These are phyloP conservation scores for Lochmaea capreae DNA, from an alignment of 2,888 invertebrate species.

Conservation along the genomic window DNA sequence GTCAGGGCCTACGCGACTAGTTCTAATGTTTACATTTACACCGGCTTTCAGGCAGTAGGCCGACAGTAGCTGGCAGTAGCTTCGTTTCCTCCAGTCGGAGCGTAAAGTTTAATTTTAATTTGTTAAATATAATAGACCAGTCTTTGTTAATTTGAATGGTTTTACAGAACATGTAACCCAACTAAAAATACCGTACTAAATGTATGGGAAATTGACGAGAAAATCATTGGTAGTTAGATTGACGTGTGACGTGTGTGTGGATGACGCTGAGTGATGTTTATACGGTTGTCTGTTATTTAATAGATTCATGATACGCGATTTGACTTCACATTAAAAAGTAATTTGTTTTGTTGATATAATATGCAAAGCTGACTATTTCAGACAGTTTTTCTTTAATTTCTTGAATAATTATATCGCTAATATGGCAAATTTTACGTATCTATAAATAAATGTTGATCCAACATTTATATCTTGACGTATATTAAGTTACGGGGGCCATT, in stretches of 20 bases:
- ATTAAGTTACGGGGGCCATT: too few relatives aligned
- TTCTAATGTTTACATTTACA: constrained; percentile 41
- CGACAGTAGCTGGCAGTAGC: constrained; percentile 22
- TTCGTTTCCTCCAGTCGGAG: background rate
- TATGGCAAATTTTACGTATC: too few relatives aligned
- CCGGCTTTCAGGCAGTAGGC: constrained; percentile 23
- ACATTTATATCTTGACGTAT: too few relatives aligned
- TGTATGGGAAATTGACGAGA: background rate
- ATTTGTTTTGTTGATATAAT: background rate
- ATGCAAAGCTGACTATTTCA: constrained; percentile 1
- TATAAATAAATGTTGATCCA: too few relatives aligned
- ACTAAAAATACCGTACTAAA: constrained; percentile 1
- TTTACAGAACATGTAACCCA: too few relatives aligned
- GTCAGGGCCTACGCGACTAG: constrained; percentile 33
- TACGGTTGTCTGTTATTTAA: constrained; percentile 1
- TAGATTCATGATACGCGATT: constrained; percentile 1
- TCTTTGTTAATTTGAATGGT: background rate
- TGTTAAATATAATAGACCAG: constrained; percentile 6
- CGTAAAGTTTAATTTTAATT: constrained; percentile 27
- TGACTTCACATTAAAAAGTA: constrained; percentile 8
- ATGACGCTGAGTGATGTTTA: background rate
- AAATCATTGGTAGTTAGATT: background rate
- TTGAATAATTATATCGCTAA: constrained; percentile 20
- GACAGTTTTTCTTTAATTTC: constrained; percentile 28
- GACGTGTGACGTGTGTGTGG: constrained; percentile 7